Conservation (phyloP, 2,888 invertebrate genomes). For the Tetragonisca angustula region DNA sequence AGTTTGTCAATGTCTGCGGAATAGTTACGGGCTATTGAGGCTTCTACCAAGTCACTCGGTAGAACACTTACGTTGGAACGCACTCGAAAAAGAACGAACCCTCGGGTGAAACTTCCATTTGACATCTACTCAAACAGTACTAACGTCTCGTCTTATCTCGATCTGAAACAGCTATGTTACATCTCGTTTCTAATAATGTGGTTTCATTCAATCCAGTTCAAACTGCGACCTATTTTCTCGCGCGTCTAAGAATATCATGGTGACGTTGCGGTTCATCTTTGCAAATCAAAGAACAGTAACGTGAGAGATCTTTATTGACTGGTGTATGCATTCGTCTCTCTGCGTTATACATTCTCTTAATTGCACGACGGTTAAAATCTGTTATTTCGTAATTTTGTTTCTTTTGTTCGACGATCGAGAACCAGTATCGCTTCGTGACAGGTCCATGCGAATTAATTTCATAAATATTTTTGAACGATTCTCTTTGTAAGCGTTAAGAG, state of each 20-base stretch:
- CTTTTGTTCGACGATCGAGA: background rate
- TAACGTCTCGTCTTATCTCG: background rate
- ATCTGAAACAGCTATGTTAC: background rate
- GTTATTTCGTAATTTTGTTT: background rate
- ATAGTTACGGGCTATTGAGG: background rate
- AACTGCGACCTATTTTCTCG: constrained; percentile 29
- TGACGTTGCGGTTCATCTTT: constrained; percentile 13
- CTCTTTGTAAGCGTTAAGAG: no score
- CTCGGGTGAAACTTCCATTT: background rate
- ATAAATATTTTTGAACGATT: background rate
- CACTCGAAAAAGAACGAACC: background rate
- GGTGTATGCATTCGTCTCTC: background rate
- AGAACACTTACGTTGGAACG: background rate
- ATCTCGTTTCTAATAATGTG: constrained; percentile 1
- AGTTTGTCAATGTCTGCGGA: background rate
- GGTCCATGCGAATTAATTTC: background rate
- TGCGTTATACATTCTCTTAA: background rate
- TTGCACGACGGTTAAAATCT: no score
- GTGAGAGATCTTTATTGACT: background rate
- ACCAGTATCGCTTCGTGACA: background rate
- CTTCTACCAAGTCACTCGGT: background rate
- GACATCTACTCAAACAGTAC: background rate
- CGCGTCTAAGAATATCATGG: constrained; percentile 19
- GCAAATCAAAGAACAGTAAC: background rate
- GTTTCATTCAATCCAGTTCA: constrained; percentile 9